These are phyloP conservation scores for Hypothenemus hampei DNA, from an alignment of 1,140 invertebrate species.

Conservation along the genomic window DNA sequence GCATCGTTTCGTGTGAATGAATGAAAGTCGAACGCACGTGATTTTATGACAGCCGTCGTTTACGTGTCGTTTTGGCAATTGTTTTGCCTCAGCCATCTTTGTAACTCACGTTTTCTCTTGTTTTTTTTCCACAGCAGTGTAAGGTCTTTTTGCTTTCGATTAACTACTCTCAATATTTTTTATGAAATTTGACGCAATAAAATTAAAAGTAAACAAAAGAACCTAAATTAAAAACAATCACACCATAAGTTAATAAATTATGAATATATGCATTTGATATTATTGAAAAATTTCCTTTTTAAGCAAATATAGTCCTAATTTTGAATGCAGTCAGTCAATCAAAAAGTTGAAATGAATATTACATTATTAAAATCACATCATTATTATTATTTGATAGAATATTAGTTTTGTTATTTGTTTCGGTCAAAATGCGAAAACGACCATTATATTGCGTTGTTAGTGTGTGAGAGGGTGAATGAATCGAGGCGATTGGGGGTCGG, in stretches of 20 bases:
- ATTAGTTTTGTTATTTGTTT: slow-evolving; percentile 11
- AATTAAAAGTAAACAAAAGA: too few relatives aligned
- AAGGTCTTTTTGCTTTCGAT: slow-evolving; percentile 10
- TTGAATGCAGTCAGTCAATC: too few relatives aligned
- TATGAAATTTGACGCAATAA: too few relatives aligned
- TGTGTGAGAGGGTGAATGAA: too few relatives aligned
- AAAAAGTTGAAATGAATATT: slow-evolving; percentile 19
- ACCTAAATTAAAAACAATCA: too few relatives aligned
- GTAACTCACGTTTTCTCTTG: background rate
- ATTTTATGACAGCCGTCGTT: slow-evolving; percentile 22
- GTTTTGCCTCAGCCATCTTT: background rate
- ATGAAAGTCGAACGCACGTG: slow-evolving; percentile 28
- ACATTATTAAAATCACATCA: slow-evolving; percentile 15
- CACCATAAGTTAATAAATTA: too few relatives aligned
- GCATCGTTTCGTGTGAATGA: slow-evolving; percentile 28
- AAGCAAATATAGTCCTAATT: background rate
- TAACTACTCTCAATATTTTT: too few relatives aligned
- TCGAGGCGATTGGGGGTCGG: too few relatives aligned
- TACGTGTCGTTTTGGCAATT: background rate
- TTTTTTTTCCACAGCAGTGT: slow-evolving; percentile 9
- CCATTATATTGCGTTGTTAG: slow-evolving; percentile 11
- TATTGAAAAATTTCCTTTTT: background rate
- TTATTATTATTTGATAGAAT: slow-evolving; percentile 16
- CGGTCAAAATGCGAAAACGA: slow-evolving; percentile 1
- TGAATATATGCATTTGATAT: background rate